Conservation (phyloP, 2,888 invertebrate genomes). For the Axea sp. region DNA sequence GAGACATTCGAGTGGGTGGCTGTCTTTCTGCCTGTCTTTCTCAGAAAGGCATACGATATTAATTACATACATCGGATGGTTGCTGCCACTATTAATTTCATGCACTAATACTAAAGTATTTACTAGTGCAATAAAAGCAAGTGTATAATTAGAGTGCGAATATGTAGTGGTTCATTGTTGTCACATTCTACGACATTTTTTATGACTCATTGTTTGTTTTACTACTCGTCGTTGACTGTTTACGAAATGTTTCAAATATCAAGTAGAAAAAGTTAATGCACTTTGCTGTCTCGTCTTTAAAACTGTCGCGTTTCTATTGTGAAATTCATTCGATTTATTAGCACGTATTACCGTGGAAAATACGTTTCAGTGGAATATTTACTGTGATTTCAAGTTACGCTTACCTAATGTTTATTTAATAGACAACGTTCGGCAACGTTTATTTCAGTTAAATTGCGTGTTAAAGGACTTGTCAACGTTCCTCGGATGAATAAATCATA, state of each 20-base stretch:
- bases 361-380: too few relatives aligned
- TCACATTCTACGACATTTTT: conserved; percentile 12
- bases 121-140: conserved; percentile 53
- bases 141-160: conserved; percentile 49
- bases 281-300: too few relatives aligned
- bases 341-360: too few relatives aligned
- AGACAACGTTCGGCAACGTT: conserved; percentile 19
- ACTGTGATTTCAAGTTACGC: too few relatives aligned
- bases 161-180: conserved; percentile 14
- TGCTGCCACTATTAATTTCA: conserved; percentile 60
- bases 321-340: too few relatives aligned
- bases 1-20: conserved; percentile 68
- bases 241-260: too few relatives aligned
- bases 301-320: too few relatives aligned
- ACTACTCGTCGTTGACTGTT: neutral
- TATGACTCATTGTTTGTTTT: conserved; percentile 3
- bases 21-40: conserved; percentile 63
- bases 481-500: conserved; percentile 43
- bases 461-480: conserved; percentile 42
- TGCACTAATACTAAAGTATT: conserved; percentile 58
- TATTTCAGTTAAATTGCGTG: conserved; percentile 42
- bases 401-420: too few relatives aligned
- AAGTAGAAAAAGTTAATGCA: too few relatives aligned
- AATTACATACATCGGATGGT: conserved; percentile 60
- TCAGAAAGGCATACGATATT: conserved; percentile 56